Evolutionary conservation across 2,797 vertebrate species (phyloP).

Genomic region (Siniperca undulata): DNA sequence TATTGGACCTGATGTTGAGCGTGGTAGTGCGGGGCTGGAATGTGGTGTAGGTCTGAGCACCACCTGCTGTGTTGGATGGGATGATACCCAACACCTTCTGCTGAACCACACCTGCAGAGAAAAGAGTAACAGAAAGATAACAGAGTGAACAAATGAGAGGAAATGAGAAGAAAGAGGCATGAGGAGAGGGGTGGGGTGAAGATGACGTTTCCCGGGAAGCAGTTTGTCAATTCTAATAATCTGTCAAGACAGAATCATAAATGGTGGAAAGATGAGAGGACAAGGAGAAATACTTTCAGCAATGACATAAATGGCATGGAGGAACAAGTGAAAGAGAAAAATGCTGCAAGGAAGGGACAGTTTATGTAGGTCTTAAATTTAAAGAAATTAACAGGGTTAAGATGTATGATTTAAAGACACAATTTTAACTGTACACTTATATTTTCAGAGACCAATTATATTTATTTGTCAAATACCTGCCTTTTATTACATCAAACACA

Average conservation of each 20-base stretch:
- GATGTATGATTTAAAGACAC: neutral
- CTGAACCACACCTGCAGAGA: slow-evolving; percentile 86
- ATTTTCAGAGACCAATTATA: neutral
- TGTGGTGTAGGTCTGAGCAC: slow-evolving; percentile 93
- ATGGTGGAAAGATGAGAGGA: neutral
- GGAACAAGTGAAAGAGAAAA: neutral
- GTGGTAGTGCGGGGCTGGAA: slow-evolving; percentile 95
- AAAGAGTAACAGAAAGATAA: neutral
- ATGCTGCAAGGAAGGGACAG: neutral
- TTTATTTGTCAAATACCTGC: slow-evolving; percentile 2
- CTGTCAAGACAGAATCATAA: slow-evolving; percentile 5
- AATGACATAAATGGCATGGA: neutral
- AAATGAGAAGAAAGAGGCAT: neutral
- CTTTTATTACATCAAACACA: slow-evolving; percentile 19
- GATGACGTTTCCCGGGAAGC: neutral
- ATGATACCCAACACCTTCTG: slow-evolving; percentile 98
- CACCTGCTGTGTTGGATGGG: slow-evolving; percentile 91
- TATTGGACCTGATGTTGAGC: slow-evolving; percentile 93
- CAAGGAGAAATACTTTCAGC: neutral
- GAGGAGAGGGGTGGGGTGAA: neutral
- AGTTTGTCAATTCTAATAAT: neutral
- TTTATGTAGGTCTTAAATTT: neutral
- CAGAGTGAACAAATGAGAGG: slow-evolving; percentile 1
- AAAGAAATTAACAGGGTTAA: neutral
- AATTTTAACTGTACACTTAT: neutral